Conservation (phyloP, 1,140 invertebrate species). For the Hylaeus anthracinus region DNA sequence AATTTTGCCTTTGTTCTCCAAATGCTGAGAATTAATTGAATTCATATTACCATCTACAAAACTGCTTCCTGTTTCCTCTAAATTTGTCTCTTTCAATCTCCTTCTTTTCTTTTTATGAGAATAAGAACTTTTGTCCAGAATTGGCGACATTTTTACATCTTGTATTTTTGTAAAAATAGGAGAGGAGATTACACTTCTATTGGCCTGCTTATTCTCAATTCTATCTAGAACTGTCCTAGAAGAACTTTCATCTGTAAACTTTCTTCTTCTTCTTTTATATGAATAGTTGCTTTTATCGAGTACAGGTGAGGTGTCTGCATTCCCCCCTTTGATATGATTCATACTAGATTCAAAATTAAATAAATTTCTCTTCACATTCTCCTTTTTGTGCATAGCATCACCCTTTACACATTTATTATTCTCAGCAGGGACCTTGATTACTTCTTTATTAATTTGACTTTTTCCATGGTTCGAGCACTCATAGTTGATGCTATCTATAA, state of each 20-base stretch:
- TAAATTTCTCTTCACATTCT: conserved; percentile 11
- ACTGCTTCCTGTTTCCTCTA: too few relatives aligned
- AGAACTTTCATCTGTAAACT: background rate
- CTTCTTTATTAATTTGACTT: background rate
- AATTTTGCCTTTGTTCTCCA: background rate
- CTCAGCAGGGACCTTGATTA: background rate
- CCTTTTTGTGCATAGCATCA: background rate
- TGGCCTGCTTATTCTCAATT: background rate
- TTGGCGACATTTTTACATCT: conserved; percentile 8
- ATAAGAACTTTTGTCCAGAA: background rate
- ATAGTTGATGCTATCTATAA: background rate
- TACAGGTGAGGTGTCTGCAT: conserved; percentile 21
- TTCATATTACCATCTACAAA: background rate
- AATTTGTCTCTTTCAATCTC: background rate
- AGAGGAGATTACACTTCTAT: background rate
- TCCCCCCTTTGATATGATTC: background rate
- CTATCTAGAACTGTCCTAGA: background rate
- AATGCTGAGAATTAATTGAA: background rate
- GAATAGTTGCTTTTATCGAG: background rate
- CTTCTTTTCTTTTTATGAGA: background rate
- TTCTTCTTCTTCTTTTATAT: conserved; percentile 7
- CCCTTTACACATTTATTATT: background rate
- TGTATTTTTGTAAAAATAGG: background rate
- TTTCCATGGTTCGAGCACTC: background rate
- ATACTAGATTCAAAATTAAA: background rate